Percentiles rank a stretch among this genome's conserved stretches.
phyloP scores from a whole-genome alignment of 2,797 vertebrate genomes.

The Periparus ater region DNA sequence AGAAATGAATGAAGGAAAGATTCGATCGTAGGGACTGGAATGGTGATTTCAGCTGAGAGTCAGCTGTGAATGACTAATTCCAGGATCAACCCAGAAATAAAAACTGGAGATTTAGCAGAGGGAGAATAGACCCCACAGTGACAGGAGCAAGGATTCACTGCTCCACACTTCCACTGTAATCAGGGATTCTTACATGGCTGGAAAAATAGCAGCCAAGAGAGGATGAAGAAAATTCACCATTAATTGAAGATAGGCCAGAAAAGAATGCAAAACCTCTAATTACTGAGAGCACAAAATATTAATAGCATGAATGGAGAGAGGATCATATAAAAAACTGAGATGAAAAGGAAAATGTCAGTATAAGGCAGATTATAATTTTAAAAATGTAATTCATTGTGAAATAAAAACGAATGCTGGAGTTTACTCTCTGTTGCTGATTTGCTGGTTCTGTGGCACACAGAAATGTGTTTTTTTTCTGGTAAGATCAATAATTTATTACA shows the following conservation, averaged over 20 bases:
- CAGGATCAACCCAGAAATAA: constrained; percentile 10
- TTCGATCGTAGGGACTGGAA: not conserved
- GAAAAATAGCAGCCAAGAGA: not conserved
- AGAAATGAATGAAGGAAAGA: not conserved
- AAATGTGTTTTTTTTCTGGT: not conserved
- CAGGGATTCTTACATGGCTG: not conserved
- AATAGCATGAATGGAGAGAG: not conserved
- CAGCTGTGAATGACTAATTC: not conserved
- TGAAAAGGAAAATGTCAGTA: not conserved
- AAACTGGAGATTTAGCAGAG: not conserved
- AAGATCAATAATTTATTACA: not conserved
- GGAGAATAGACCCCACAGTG: not conserved
- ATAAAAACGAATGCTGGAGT: not conserved
- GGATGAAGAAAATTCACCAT: not conserved
- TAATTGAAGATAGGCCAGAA: not conserved
- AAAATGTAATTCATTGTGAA: not conserved
- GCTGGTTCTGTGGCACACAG: not conserved
- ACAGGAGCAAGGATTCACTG: not conserved
- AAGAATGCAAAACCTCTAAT: not conserved
- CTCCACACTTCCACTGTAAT: not conserved
- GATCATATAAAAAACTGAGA: not conserved
- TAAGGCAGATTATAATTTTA: not conserved
- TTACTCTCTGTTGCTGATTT: not conserved
- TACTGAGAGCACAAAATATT: not conserved
- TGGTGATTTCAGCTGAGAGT: not conserved